phyloP scores from a whole-genome alignment of 2,113 vertebrate species.

The Poeciliopsis turrubarensis region DNA sequence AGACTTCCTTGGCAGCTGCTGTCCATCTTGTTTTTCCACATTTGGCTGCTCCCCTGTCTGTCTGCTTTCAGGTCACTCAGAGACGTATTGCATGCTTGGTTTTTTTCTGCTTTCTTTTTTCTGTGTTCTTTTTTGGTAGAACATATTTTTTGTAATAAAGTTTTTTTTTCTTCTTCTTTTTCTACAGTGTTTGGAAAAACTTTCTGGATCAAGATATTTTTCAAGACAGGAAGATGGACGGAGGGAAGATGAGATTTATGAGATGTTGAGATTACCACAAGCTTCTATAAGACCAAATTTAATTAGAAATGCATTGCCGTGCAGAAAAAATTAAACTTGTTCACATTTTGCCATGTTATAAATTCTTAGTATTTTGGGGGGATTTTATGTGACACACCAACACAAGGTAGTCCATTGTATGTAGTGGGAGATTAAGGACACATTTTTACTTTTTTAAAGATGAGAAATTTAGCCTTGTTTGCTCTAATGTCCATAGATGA shows the following conservation, averaged over 20 bases:
- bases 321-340: neutral
- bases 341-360: too few species aligned
- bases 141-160: neutral
- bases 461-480: neutral
- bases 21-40: slow-evolving; percentile 21
- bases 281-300: slow-evolving; percentile 35
- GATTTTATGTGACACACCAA: neutral
- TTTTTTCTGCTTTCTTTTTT: slow-evolving; percentile 10
- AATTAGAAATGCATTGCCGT: slow-evolving; percentile 33
- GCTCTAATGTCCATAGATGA: neutral
- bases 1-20: slow-evolving; percentile 21
- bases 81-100: neutral
- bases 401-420: neutral
- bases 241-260: slow-evolving; percentile 51
- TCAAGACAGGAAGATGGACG: slow-evolving; percentile 38
- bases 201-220: slow-evolving; percentile 46
- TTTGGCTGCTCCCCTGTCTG: slow-evolving; percentile 3
- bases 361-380: neutral
- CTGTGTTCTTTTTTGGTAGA: slow-evolving; percentile 10
- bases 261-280: slow-evolving; percentile 43
- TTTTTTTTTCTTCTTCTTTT: neutral
- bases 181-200: slow-evolving; percentile 40
- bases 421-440: neutral
- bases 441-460: neutral
- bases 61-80: slow-evolving; percentile 1